Evolutionary conservation across 2,888 invertebrate genomes (phyloP).

Genomic region (Camptogramma bilineatum): DNA sequence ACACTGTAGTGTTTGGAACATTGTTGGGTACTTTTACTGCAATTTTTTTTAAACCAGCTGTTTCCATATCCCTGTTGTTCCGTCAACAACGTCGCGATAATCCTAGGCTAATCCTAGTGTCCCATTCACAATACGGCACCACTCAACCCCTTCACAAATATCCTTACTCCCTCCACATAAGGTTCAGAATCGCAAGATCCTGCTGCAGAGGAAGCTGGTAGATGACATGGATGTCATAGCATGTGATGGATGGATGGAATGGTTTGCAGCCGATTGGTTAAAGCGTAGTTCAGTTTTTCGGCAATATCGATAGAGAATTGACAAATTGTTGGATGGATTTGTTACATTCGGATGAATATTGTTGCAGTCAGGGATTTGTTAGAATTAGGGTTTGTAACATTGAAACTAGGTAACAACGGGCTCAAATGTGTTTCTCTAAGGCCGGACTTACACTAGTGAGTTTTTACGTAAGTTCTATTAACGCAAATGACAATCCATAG

Average conservation of each 20-base stretch:
- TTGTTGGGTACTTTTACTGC: no score
- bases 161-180: slow-evolving; percentile 8
- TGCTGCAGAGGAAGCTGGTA: background rate
- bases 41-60: slow-evolving; percentile 10
- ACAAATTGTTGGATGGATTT: background rate
- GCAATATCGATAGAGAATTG: slow-evolving; percentile 8
- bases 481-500: no score
- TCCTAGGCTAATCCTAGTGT: slow-evolving; percentile 34
- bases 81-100: slow-evolving; percentile 30
- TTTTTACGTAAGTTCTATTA: no score
- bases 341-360: background rate
- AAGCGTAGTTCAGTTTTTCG: background rate
- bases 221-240: slow-evolving; percentile 21
- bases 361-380: background rate
- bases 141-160: background rate
- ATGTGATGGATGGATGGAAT: slow-evolving; percentile 26
- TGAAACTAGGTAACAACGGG: background rate
- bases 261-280: slow-evolving; percentile 6
- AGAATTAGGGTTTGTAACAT: background rate
- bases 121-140: slow-evolving; percentile 13
- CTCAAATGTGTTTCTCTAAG: background rate
- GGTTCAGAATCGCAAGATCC: slow-evolving; percentile 10
- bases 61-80: background rate
- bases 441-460: no score
- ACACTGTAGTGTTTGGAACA: no score